A percentile compares a stretch with the other conserved stretches of the same genome.
These are phyloP conservation scores for Temnothorax ravouxi DNA, from an alignment of 2,888 invertebrate genomes.

Conservation along the genomic window DNA sequence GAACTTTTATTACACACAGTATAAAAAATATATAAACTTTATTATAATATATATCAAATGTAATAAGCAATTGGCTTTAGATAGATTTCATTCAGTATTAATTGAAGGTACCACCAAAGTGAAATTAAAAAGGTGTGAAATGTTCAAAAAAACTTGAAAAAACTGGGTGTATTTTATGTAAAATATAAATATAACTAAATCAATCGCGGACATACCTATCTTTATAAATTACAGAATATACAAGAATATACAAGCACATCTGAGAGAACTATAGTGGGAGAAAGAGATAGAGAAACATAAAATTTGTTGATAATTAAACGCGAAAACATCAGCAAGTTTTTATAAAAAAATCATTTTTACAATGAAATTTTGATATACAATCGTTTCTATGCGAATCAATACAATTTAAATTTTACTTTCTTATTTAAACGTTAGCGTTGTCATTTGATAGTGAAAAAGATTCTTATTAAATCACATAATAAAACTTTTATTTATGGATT, in stretches of 20 bases:
- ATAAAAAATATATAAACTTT: constrained; percentile 1
- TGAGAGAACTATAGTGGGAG: constrained; percentile 10
- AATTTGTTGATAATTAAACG: constrained; percentile 49
- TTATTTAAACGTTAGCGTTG: constrained; percentile 29
- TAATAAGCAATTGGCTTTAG: constrained; percentile 20
- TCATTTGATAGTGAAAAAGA: constrained; percentile 6
- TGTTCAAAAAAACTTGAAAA: constrained; percentile 45
- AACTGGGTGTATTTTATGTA: constrained; percentile 28
- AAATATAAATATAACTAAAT: constrained; percentile 37
- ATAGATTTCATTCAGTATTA: constrained; percentile 53
- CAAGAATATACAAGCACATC: constrained; percentile 18
- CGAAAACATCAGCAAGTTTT: constrained; percentile 65
- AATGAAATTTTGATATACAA: constrained; percentile 62
- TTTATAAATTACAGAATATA: constrained; percentile 52
- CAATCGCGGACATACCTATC: constrained; percentile 66
- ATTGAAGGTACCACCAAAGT: constrained; percentile 55
- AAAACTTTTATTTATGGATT: constrained; percentile 23
- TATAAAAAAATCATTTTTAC: constrained; percentile 70
- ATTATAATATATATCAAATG: background rate
- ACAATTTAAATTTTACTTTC: constrained; percentile 54
- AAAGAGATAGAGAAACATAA: constrained; percentile 43
- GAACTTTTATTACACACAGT: background rate
- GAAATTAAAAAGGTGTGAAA: constrained; percentile 53
- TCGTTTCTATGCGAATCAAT: constrained; percentile 45
- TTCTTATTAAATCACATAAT: constrained; percentile 23